phyloP scores from a whole-genome alignment of 2,888 invertebrate species.

The Standfussiana lucernea region DNA sequence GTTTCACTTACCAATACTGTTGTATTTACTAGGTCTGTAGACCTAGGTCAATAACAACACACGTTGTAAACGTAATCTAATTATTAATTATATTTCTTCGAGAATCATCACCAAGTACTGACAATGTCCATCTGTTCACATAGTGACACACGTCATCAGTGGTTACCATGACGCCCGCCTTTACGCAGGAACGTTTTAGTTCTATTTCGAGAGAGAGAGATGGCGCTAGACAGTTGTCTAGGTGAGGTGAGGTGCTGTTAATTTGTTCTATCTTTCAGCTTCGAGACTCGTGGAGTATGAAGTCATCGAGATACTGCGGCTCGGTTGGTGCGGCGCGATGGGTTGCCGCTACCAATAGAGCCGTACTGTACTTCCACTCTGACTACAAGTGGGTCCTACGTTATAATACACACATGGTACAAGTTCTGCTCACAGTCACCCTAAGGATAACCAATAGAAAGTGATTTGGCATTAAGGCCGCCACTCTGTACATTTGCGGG shows the following conservation, averaged over 20 bases:
- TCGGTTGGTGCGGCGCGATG: slow-evolving; percentile 90
- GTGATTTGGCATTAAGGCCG: neutral
- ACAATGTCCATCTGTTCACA: neutral
- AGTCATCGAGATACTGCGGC: slow-evolving; percentile 84
- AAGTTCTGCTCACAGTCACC: neutral
- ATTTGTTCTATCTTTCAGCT: slow-evolving; percentile 75
- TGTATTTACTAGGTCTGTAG: too few species aligned
- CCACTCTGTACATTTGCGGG: neutral
- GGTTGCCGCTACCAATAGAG: slow-evolving; percentile 93
- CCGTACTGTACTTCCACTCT: slow-evolving; percentile 93
- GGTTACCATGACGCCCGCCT: too few species aligned
- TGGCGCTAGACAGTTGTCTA: too few species aligned
- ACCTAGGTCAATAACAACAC: neutral
- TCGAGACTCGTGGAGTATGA: slow-evolving; percentile 79
- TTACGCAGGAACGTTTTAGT: too few species aligned
- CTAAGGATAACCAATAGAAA: neutral
- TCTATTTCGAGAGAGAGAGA: too few species aligned
- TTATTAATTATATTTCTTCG: neutral
- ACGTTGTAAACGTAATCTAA: neutral
- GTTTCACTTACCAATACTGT: neutral
- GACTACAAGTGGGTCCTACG: slow-evolving; percentile 90
- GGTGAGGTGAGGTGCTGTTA: too few species aligned
- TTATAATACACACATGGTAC: neutral
- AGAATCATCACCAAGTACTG: neutral
- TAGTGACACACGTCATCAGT: neutral